phyloP scores from a whole-genome alignment of 2,888 invertebrate genomes.

The Epinotia nisella region DNA sequence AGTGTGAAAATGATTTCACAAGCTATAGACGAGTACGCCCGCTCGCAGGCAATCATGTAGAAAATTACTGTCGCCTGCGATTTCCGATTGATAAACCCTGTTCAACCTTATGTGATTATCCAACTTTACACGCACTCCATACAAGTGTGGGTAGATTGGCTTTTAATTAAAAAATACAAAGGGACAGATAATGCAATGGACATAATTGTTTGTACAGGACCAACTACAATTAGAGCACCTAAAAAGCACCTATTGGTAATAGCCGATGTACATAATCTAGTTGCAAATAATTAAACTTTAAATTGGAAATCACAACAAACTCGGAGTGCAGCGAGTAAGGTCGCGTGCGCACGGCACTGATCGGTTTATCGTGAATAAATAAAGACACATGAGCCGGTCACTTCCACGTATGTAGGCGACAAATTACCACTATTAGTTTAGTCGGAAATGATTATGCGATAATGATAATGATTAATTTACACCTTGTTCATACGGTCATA shows the following conservation, averaged over 20 bases:
- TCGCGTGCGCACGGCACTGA: background rate
- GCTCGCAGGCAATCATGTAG: constrained; percentile 18
- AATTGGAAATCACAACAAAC: background rate
- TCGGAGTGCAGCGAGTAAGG: background rate
- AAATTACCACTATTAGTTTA: constrained; percentile 5
- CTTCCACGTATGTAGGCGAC: background rate
- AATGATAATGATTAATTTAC: background rate
- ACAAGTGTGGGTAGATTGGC: background rate
- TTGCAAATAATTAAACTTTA: no score
- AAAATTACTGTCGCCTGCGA: constrained; percentile 30
- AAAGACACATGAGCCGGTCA: constrained; percentile 2
- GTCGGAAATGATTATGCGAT: background rate
- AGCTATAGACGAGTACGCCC: constrained; percentile 18
- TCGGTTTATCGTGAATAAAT: constrained; percentile 15
- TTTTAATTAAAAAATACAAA: no score
- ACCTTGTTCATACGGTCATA: background rate
- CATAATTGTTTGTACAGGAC: no score
- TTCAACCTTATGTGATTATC: background rate
- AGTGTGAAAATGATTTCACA: constrained; percentile 7
- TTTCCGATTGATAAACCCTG: constrained; percentile 31
- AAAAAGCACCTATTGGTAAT: no score
- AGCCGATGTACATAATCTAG: no score
- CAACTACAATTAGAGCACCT: no score
- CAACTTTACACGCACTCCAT: background rate
- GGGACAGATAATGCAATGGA: no score